phyloP scores from a whole-genome alignment of 2,797 vertebrate genomes.

The Parauchenoglanis punctatus region DNA sequence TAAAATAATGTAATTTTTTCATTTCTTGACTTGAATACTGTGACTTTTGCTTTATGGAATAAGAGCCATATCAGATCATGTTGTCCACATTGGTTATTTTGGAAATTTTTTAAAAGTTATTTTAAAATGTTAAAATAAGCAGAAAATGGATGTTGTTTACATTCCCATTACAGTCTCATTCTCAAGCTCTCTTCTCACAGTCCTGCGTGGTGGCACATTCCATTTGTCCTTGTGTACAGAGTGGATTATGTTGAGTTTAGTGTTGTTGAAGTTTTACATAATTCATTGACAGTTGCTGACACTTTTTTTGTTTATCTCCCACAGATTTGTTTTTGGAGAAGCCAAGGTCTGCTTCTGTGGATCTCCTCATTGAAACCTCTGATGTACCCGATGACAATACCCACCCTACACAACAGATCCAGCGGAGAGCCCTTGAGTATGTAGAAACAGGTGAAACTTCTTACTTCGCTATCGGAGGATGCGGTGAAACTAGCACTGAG shows the following conservation, averaged over 20 bases:
- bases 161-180: slow-evolving; percentile 72
- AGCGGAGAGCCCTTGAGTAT: slow-evolving; percentile 50
- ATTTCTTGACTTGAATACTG: neutral
- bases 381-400: slow-evolving; percentile 50
- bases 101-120: neutral
- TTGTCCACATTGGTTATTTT: slow-evolving; percentile 19
- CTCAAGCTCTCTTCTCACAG: slow-evolving; percentile 79
- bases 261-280: slow-evolving; percentile 53
- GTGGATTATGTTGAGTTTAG: slow-evolving; percentile 68
- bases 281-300: slow-evolving; percentile 28
- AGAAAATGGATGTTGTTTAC: slow-evolving; percentile 61
- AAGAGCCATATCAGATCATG: slow-evolving; percentile 1
- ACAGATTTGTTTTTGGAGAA: slow-evolving; percentile 69
- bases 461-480: slow-evolving; percentile 69
- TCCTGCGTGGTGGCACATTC: slow-evolving; percentile 81
- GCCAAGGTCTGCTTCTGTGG: slow-evolving; percentile 72
- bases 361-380: slow-evolving; percentile 70
- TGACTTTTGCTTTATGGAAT: slow-evolving; percentile 26
- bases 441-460: slow-evolving; percentile 65
- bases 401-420: slow-evolving; percentile 54
- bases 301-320: slow-evolving; percentile 49
- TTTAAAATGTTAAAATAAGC: neutral
- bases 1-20: slow-evolving; percentile 79
- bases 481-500: slow-evolving; percentile 60
- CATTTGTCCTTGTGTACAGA: slow-evolving; percentile 87